These are phyloP conservation scores for Penaeus chinensis DNA, from an alignment of 1,140 invertebrate genomes.

Conservation along the genomic window DNA sequence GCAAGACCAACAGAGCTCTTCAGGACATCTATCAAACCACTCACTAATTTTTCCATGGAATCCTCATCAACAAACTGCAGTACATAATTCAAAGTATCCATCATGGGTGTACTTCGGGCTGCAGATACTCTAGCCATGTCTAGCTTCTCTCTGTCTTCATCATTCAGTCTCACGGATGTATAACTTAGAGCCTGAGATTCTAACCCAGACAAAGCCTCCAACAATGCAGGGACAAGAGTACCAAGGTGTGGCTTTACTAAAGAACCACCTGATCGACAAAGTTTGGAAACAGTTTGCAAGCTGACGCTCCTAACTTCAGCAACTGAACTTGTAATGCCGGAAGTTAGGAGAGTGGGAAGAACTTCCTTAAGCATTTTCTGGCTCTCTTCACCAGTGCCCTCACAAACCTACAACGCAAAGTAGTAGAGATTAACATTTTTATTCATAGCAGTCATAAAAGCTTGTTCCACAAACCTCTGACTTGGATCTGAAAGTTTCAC, in stretches of 20 bases:
- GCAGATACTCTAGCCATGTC: conserved; percentile 75
- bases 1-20: conserved; percentile 83
- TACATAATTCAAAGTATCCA: conserved; percentile 86
- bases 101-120: conserved; percentile 86
- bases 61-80: conserved; percentile 83
- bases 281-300: conserved; percentile 84
- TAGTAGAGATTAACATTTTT: background rate
- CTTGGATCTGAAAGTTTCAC: no score
- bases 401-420: conserved; percentile 64
- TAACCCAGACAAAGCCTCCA: conserved; percentile 76
- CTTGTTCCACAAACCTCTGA: no score
- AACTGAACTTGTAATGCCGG: conserved; percentile 82
- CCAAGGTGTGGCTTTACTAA: conserved; percentile 84
- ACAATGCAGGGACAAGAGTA: conserved; percentile 82
- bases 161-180: conserved; percentile 79
- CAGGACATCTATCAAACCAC: conserved; percentile 84
- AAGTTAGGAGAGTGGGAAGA: conserved; percentile 83
- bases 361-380: conserved; percentile 81
- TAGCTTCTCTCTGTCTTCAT: conserved; percentile 75
- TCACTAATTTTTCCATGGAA: conserved; percentile 82
- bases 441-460: no score
- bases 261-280: conserved; percentile 82
- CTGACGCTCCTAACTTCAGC: conserved; percentile 84
- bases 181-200: conserved; percentile 84
- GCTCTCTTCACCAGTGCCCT: conserved; percentile 81